Evolutionary conservation across 1,140 invertebrate genomes (phyloP).

Genomic region (Eupeodes corollae): DNA sequence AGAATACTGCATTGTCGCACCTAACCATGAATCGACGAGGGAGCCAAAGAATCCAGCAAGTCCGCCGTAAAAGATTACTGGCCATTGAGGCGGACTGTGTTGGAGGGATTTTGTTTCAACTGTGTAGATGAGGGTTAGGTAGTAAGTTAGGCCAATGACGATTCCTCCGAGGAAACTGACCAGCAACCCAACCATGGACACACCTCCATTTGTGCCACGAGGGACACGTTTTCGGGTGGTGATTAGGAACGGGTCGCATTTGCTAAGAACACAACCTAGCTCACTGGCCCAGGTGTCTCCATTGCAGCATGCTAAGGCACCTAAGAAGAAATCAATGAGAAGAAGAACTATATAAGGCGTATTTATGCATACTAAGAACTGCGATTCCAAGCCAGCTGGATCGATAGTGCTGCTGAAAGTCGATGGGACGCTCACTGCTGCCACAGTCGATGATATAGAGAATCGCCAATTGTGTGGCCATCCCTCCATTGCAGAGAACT

Average conservation of each 20-base stretch:
- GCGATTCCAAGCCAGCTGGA: constrained; percentile 72
- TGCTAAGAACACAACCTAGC: constrained; percentile 64
- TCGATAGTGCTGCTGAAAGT: constrained; percentile 65
- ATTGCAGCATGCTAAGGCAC: constrained; percentile 68
- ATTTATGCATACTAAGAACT: constrained; percentile 49
- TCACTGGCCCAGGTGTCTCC: constrained; percentile 91
- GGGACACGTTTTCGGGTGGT: constrained; percentile 66
- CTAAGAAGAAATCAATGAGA: constrained; percentile 33
- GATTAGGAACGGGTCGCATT: constrained; percentile 59
- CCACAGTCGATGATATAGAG: constrained; percentile 73
- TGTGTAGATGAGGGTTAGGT: constrained; percentile 53
- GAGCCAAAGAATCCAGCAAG: constrained; percentile 69
- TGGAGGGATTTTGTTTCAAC: constrained; percentile 47
- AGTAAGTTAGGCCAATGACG: constrained; percentile 61
- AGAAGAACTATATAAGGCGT: background rate
- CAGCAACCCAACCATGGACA: constrained; percentile 58
- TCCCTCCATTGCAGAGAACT: constrained; percentile 80
- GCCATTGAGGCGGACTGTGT: constrained; percentile 66
- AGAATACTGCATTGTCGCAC: constrained; percentile 76
- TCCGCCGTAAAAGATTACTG: constrained; percentile 58
- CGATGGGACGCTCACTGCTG: constrained; percentile 63
- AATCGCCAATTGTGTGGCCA: constrained; percentile 65
- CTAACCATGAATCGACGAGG: constrained; percentile 70
- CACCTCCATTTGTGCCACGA: constrained; percentile 73
- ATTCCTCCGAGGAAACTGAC: constrained; percentile 65